Evolutionary conservation across 2,888 invertebrate genomes (phyloP).

Genomic region (Elaeidobius kamerunicus): DNA sequence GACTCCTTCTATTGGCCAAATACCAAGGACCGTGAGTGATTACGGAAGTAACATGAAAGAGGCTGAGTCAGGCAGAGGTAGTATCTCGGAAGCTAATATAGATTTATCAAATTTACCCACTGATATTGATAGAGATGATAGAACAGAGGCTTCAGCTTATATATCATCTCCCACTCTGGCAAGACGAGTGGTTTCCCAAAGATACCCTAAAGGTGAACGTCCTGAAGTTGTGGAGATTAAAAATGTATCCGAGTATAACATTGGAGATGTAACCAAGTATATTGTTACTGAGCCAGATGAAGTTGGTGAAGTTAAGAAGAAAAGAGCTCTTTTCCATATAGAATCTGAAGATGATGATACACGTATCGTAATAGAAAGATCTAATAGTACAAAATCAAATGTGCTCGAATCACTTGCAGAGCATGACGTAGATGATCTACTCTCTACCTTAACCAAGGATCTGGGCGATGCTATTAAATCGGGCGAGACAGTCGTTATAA

Average conservation of each 20-base stretch:
- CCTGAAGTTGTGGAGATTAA: constrained; percentile 47
- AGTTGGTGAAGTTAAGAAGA: constrained; percentile 15
- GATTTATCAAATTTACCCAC: constrained; percentile 38
- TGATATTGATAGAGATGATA: constrained; percentile 22
- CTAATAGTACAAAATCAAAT: constrained; percentile 43
- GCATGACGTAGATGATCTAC: constrained; percentile 39
- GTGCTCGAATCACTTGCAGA: constrained; percentile 43
- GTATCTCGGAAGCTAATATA: constrained; percentile 40
- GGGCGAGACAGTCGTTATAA: constrained; percentile 23
- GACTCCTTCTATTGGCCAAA: constrained; percentile 19
- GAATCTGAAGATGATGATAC: constrained; percentile 50
- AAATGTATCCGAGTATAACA: constrained; percentile 38
- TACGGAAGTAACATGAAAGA: constrained; percentile 32
- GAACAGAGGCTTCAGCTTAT: constrained; percentile 34
- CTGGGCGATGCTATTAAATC: constrained; percentile 33
- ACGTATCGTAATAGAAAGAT: constrained; percentile 32
- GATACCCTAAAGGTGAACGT: constrained; percentile 42
- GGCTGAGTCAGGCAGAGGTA: constrained; percentile 23
- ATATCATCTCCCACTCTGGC: constrained; percentile 48
- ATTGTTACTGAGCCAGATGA: constrained; percentile 40
- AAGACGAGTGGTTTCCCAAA: constrained; percentile 45
- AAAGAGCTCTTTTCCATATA: constrained; percentile 50
- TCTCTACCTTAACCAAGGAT: constrained; percentile 37
- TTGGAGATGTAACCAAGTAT: constrained; percentile 37
- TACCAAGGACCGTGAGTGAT: constrained; percentile 38